Percentiles rank a stretch among this genome's conserved stretches.
phyloP scores from a whole-genome alignment of 2,113 vertebrate genomes.

The Zosterops pallidus region DNA sequence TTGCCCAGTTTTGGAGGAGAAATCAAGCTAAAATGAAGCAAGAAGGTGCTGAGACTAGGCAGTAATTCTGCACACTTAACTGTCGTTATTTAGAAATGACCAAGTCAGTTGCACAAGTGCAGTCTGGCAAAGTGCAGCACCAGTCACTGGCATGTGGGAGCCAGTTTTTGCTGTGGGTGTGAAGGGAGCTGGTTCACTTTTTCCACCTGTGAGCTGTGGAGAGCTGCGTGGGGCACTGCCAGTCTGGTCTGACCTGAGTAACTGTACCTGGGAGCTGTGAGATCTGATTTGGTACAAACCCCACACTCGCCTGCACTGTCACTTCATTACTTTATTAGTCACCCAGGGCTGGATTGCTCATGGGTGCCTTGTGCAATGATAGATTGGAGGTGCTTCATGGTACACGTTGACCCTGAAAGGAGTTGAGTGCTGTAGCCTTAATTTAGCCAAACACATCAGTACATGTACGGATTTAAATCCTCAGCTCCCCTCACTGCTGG shows the following conservation, averaged over 20 bases:
- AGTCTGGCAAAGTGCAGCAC: not conserved
- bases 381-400: not conserved
- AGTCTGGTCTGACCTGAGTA: not conserved
- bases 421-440: not conserved
- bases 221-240: not conserved
- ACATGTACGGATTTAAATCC: not conserved
- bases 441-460: not conserved
- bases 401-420: not conserved
- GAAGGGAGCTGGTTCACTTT: not conserved
- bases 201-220: not conserved
- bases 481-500: not conserved
- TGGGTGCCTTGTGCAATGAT: fast-evolving
- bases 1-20: not conserved
- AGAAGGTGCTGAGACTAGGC: not conserved
- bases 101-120: not conserved
- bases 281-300: not conserved
- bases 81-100: not conserved
- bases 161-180: not conserved
- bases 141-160: not conserved
- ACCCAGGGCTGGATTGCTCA: not conserved
- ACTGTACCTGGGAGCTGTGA: not conserved
- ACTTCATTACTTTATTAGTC: not conserved
- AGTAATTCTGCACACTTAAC: not conserved
- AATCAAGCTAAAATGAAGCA: not conserved
- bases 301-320: fast-evolving